Base-by-base conservation (phyloP, 2,888 invertebrate species). In the Melinaea menophilus region DNA sequence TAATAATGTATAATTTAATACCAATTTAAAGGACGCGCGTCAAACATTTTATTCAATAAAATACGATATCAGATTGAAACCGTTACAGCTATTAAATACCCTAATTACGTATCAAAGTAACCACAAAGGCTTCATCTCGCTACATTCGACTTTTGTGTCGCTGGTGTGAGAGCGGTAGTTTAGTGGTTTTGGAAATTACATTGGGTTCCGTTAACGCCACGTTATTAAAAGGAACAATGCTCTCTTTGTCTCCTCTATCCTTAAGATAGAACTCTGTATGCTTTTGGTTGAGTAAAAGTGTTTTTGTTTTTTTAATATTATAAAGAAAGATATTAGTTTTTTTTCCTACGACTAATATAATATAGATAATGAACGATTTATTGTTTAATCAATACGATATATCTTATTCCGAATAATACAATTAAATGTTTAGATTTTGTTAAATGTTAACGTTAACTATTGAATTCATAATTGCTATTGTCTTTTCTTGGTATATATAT, bases 61-160 rank as follows among this genome's bases (percentile, higher is more conserved):
- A 87, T 77, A 86, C 81, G 73, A 77, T 74, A 76, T 81, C 80
- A 79, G 80, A 86, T 84, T 78, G 82, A 79, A 79, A 84, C 88
- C 88, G 87, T 88, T 87, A 86, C 82, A 69, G 79, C 82, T 77
- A 81, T 77, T 88, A 88, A 86, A 80, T 75, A 84, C 86, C 86
- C 85, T 85, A 88, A 90, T 90, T 89, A 88, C 81, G 80, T 80
- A 85, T 88, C 86, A 86, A 89, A 81, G 82, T 75, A 82, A 87
- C 88, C 90, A 85, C 90, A 89, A 85, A 84, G 79, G 76, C 77
- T 81, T 81, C 80, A 84, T 87, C 85, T 87, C 76, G 77, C 72
- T 77, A 77, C 71, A 71, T 81, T 80, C 75, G 73, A 83, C 85
- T 85, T 83, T 87, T 85, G 85, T 84, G 82, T 78, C 80, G 82